phyloP scores from a whole-genome alignment of 2,888 invertebrate genomes.

The Malachius bipustulatus region DNA sequence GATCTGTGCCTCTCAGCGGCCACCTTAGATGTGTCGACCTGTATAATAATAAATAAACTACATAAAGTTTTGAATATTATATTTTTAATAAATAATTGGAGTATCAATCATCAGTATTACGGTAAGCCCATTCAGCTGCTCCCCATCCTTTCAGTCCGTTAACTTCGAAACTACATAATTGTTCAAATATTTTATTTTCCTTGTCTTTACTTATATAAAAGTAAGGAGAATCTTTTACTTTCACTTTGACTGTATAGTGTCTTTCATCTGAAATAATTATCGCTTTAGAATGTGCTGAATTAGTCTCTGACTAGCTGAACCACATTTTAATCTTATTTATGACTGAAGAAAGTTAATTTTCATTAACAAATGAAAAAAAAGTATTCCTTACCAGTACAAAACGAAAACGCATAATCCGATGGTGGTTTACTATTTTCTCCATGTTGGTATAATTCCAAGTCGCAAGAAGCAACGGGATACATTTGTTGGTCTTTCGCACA shows the following conservation, averaged over 20 bases:
- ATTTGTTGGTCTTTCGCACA: conserved; percentile 34
- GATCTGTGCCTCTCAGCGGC: no score
- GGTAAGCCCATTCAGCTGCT: conserved; percentile 54
- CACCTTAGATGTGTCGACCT: no score
- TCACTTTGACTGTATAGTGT: conserved; percentile 41
- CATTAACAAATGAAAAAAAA: no score
- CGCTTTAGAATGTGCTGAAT: no score
- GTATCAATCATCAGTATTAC: conserved; percentile 39
- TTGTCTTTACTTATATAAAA: conserved; percentile 49
- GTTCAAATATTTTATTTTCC: conserved; percentile 47
- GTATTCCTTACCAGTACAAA: conserved; percentile 47
- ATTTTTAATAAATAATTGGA: no score
- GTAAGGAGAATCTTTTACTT: conserved; percentile 41
- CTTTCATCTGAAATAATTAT: conserved; percentile 39
- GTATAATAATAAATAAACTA: no score
- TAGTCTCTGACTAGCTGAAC: no score
- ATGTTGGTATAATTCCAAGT: conserved; percentile 47
- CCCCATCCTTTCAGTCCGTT: conserved; percentile 54
- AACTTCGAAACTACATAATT: conserved; percentile 45
- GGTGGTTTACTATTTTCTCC: conserved; percentile 49
- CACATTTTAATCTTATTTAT: not conserved
- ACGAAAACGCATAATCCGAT: conserved; percentile 48
- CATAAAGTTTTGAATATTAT: no score
- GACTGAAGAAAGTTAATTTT: no score
- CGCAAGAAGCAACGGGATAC: conserved; percentile 38